Base-by-base conservation (phyloP, 2,888 invertebrate species). In the Sericinus montela region DNA sequence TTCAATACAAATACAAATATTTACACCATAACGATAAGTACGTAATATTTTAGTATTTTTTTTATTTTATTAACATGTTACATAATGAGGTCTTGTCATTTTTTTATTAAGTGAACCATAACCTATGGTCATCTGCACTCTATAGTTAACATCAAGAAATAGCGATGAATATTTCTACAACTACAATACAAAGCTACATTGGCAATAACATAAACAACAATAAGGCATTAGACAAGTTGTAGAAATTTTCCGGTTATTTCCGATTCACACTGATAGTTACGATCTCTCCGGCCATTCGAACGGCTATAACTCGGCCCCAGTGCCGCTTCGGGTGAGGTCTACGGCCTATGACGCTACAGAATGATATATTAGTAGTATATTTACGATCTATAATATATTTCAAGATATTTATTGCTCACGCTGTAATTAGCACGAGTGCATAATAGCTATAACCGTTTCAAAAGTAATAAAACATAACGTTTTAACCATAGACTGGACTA, bases 201-300 rank as follows among this genome's bases (percentile, higher is more conserved):
- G 54, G 59, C 61, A 60, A 60, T 60, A 60, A 59, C 56, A 62
- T 59, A 65, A 60, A 80, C 80, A 86, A 86, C 85, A 87, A 85
- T 87, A 81, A 79, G 76, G 85, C 75, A 86, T 87, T 87, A 87
- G 86, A 85, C 78, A 81, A 77, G 72, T 80, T 77, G 83, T 77
- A 71, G 80, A 85, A 79, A 86, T 86, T 87, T 87, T 85, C 87
- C 83, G 83, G 82, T 81, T 80, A 83, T 87, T 87, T 86, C 80
- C 80, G 83, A 86, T 86, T 87, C 82, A 80, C 80, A 72, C 69
- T 78, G 80, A 85, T 85, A 80, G 87, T 81, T 80, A 78, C 68
- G 71, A 73, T 65, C 69, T 72, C 63, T 58, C 61, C 73, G 72
- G 72, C 69, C 72, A 71, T 77, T 76, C 70, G 65, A 61, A 72